Evolutionary conservation across 2,113 vertebrate species (phyloP).

Genomic region (Hippocampus comes): DNA sequence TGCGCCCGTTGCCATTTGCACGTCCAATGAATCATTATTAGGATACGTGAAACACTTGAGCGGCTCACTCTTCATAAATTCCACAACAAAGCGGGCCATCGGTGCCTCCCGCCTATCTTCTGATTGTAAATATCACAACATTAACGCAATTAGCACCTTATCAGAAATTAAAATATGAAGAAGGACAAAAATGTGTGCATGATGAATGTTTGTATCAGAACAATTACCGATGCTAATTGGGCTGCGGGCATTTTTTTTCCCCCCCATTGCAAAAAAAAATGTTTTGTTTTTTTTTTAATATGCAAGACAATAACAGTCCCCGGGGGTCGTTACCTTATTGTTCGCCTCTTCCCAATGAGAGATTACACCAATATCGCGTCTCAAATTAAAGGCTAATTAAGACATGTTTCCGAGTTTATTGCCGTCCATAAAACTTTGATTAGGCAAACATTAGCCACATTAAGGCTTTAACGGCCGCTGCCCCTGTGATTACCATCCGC

Average conservation of each 20-base stretch:
- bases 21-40: conserved; percentile 12
- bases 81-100: conserved; percentile 26
- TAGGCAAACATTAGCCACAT: conserved; percentile 92
- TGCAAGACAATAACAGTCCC: conserved; percentile 56
- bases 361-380: conserved; percentile 86
- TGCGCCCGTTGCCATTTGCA: conserved; percentile 1
- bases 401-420: conserved; percentile 96
- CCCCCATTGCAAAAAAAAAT: conserved; percentile 16
- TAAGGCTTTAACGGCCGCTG: conserved; percentile 91
- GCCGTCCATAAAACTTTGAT: conserved; percentile 98
- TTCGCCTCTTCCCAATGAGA: conserved; percentile 78
- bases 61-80: conserved; percentile 11
- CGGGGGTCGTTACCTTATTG: conserved; percentile 55
- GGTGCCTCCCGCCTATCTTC: conserved; percentile 6
- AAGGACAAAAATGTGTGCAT: neutral
- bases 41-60: conserved; percentile 1
- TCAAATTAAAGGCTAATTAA: conserved; percentile 98
- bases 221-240: conserved; percentile 42
- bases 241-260: conserved; percentile 35
- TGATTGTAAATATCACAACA: conserved; percentile 30
- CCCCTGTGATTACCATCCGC: conserved; percentile 90
- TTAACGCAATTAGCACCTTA: conserved; percentile 33
- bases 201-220: conserved; percentile 38
- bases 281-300: conserved; percentile 51
- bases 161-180: conserved; percentile 27